Evolutionary conservation across 2,888 invertebrate species (phyloP), one percentile per base, ranked within the genome.

Genomic region (Auanema sp.): DNA sequence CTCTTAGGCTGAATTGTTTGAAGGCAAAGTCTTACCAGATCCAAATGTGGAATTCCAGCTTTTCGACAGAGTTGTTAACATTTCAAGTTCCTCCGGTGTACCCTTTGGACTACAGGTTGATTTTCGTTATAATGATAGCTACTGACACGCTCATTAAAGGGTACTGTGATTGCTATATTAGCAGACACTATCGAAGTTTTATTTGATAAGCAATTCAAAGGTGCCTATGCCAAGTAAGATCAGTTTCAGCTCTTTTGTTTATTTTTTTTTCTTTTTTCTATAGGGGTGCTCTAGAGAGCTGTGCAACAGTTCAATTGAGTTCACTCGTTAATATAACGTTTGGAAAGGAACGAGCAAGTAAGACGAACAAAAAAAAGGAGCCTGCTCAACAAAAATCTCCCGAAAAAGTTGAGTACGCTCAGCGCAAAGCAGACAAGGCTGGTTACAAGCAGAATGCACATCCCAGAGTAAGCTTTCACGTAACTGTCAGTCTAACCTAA

Each of bases 31-130:
- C 12, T 84, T 88, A 8, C 91, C 92, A 0, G 92, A 92, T 84
- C 85, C 88, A 0, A 86, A 86, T 10, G 88, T 89, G 0, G 87
- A 87, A 58, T 91, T 88, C 85, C 83, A 86, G 66, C 83, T 96
- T 66, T 90, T 91, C 79, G 95, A 97, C 86, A 88, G 96, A 57
- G 89, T 97, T 52, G 89, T 94, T 8, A 54, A 56, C 21, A 51
- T 33, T 21, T 25, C 40, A 14, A 43, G 24, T n/a, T 23, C 50
- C 49, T 41, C 43, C 5, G 5, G 43, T 52, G 1, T 3, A 12
- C 33, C 33, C 25, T 42, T 41, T 24, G 25, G 14, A 21, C 44
- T 25, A 25, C 25, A 2, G 10, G 16, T 14, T 41, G 50, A 21
- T 50, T 40, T 92, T 16, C 93, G 93, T 0, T 54, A 60, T 42